Conservation (phyloP, 2,888 invertebrate genomes). For the Hofmannophila pseudospretella region DNA sequence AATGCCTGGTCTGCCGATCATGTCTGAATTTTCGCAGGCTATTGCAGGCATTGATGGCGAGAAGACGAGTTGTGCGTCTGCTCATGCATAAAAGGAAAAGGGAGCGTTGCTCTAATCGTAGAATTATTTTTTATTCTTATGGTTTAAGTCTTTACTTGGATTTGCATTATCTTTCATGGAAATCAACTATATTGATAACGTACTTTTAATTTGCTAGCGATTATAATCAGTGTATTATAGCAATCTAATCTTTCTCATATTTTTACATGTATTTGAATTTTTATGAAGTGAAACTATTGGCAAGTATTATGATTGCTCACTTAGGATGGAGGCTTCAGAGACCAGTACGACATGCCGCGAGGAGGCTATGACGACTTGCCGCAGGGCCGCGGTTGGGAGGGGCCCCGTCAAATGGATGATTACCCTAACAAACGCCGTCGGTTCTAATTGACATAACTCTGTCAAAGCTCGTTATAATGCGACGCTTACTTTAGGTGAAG, state of each 20-base stretch:
- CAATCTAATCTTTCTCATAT: background rate
- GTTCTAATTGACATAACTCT: slow-evolving; percentile 59
- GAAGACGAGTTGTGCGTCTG: no score
- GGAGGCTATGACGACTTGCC: slow-evolving; percentile 70
- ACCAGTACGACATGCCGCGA: slow-evolving; percentile 71
- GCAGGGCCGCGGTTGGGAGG: slow-evolving; percentile 77
- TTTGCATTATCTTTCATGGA: no score
- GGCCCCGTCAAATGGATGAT: slow-evolving; percentile 78
- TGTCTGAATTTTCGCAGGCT: no score
- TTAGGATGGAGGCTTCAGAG: slow-evolving; percentile 76
- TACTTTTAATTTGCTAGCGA: no score
- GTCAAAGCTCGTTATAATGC: background rate
- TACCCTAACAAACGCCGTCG: slow-evolving; percentile 82
- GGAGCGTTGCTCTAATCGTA: no score
- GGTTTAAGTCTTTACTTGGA: no score
- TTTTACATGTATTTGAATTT: slow-evolving; percentile 12
- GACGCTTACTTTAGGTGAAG: slow-evolving; percentile 4
- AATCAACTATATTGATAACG: no score
- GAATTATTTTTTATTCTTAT: no score
- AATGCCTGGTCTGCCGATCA: no score
- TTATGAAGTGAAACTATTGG: slow-evolving; percentile 49
- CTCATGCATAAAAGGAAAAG: no score
- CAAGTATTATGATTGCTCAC: slow-evolving; percentile 71
- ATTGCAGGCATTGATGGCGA: no score
- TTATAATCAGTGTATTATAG: no score